Conservation (phyloP, 2,113 vertebrate genomes). For the Eidolon helvum region DNA sequence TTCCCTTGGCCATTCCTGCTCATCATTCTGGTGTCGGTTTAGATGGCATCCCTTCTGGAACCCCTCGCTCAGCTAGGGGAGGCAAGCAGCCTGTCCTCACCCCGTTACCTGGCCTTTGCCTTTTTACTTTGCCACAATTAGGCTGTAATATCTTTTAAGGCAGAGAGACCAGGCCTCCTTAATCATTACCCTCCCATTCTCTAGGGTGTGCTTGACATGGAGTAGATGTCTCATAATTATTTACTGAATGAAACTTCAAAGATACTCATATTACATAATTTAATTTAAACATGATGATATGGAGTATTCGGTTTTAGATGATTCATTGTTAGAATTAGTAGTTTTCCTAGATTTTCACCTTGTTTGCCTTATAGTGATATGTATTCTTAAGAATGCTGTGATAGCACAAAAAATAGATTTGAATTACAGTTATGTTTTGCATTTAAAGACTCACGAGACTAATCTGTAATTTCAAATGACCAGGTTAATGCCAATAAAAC, state of each 20-base stretch:
- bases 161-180: not conserved
- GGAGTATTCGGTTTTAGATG: not conserved
- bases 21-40: not conserved
- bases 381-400: not conserved
- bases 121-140: not conserved
- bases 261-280: not conserved
- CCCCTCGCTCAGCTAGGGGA: not conserved
- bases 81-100: not conserved
- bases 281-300: not conserved
- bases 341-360: not conserved
- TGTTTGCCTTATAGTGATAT: not conserved
- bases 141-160: not conserved
- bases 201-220: not conserved
- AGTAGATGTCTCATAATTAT: not conserved
- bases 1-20: not conserved
- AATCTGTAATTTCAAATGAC: slow-evolving; percentile 20
- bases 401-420: not conserved
- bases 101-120: not conserved
- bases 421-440: not conserved
- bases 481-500: slow-evolving; percentile 1
- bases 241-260: not conserved
- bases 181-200: not conserved
- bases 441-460: not conserved
- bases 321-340: not conserved
- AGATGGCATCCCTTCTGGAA: not conserved